These are phyloP conservation scores for Frankliniella intonsa DNA, from an alignment of 2,888 invertebrate genomes.

Conservation along the genomic window DNA sequence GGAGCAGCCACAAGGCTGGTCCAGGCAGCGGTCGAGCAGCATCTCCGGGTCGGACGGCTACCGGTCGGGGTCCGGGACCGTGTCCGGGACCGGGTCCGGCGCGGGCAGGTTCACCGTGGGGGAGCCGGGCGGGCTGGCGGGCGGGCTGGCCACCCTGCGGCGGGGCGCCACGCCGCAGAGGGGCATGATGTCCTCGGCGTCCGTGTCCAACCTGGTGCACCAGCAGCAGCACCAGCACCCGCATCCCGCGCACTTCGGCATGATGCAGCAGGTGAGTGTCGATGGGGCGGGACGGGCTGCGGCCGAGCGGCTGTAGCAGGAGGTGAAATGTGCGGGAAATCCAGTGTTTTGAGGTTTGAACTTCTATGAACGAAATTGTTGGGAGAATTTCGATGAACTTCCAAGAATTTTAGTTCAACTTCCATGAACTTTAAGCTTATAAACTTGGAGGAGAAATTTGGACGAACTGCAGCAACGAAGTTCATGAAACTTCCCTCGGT, in stretches of 20 bases:
- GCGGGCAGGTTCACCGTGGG: not conserved
- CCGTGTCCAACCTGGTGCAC: conserved; percentile 27
- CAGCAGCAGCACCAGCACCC: conserved; percentile 30
- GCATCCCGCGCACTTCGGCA: conserved; percentile 39
- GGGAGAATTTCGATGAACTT: no score
- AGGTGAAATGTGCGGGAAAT: no score
- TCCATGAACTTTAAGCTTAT: no score
- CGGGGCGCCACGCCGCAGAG: conserved; percentile 29
- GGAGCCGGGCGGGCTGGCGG: not conserved
- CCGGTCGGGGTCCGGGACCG: not conserved
- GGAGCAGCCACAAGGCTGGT: conserved; percentile 39
- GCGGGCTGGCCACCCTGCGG: conserved; percentile 4
- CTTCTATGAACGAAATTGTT: no score
- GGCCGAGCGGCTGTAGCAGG: no score
- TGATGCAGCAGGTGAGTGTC: not conserved
- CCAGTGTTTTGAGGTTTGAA: no score
- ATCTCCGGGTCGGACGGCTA: conserved; percentile 45
- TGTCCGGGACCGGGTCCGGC: not conserved
- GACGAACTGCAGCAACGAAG: not conserved
- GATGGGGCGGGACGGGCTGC: not conserved
- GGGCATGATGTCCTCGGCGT: conserved; percentile 34
- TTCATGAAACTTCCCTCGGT: not conserved
- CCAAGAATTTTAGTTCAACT: no score
- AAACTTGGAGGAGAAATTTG: no score
- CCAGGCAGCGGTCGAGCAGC: conserved; percentile 45